Evolutionary conservation across 2,113 vertebrate genomes (phyloP).

Genomic region (Sisor rabdophorus): DNA sequence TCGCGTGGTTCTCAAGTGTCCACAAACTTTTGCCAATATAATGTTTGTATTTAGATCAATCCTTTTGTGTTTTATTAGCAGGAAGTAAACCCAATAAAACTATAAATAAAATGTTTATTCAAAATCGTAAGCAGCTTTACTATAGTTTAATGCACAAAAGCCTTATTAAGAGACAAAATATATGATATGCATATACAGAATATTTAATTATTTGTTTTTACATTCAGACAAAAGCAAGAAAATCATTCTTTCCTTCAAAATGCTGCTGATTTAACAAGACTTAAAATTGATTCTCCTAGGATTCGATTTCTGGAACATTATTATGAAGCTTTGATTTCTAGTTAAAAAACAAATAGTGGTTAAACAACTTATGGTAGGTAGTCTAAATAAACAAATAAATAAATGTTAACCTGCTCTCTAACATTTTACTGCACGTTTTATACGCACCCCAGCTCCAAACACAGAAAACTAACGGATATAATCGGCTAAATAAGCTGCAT

Average conservation of each 20-base stretch:
- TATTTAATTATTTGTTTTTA: constrained; percentile 23
- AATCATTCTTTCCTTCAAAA: neutral
- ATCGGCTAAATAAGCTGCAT: neutral
- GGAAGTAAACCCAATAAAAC: neutral
- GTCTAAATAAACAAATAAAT: constrained; percentile 15
- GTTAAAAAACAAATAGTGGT: neutral
- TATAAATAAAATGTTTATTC: constrained; percentile 5
- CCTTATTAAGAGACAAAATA: constrained; percentile 14
- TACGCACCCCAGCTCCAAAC: neutral
- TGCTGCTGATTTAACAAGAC: neutral
- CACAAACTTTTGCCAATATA: too few relatives aligned
- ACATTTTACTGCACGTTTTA: neutral
- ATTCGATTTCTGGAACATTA: neutral
- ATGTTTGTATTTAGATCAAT: neutral
- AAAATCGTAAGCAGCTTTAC: neutral
- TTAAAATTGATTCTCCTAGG: neutral
- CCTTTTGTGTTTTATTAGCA: neutral
- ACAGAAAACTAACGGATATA: neutral
- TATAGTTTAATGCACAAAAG: constrained; percentile 14
- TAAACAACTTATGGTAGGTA: neutral
- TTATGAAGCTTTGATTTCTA: neutral
- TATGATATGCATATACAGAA: neutral
- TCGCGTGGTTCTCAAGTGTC: too few relatives aligned
- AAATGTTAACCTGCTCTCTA: neutral
- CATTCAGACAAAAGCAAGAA: constrained; percentile 7